phyloP scores from a whole-genome alignment of 2,888 invertebrate species.

The Nesidiocoris tenuis region DNA sequence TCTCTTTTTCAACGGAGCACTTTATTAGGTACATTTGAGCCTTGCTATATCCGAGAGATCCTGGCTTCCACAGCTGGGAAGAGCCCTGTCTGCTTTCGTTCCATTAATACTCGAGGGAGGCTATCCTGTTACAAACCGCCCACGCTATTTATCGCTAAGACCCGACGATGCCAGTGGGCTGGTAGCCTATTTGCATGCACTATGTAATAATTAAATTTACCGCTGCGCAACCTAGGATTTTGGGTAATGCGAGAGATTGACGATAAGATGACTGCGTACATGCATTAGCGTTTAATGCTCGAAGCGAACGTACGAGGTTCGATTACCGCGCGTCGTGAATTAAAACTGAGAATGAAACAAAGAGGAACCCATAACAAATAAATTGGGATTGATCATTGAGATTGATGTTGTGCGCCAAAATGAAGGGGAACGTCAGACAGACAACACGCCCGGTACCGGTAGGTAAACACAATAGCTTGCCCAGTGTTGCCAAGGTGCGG shows the following conservation, averaged over 20 bases:
- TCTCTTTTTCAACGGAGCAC: not conserved
- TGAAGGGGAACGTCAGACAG: too few relatives aligned
- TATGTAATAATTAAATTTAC: not conserved
- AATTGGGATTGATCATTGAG: too few relatives aligned
- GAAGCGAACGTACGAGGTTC: too few relatives aligned
- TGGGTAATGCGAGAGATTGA: not conserved
- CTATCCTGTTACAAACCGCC: not conserved
- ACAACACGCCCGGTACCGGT: too few relatives aligned
- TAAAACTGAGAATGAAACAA: too few relatives aligned
- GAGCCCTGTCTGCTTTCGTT: not conserved
- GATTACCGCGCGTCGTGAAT: too few relatives aligned
- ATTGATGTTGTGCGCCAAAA: too few relatives aligned
- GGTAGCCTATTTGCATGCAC: not conserved
- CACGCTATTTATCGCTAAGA: not conserved
- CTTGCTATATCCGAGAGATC: not conserved
- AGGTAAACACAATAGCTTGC: too few relatives aligned
- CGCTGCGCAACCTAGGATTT: not conserved
- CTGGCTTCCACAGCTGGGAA: not conserved
- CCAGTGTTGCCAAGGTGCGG: too few relatives aligned
- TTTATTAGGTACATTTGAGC: not conserved
- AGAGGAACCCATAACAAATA: too few relatives aligned
- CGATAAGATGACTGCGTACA: not conserved
- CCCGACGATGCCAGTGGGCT: not conserved
- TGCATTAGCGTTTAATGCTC: too few relatives aligned
- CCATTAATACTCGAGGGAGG: not conserved